A percentile compares a stretch with the other conserved stretches of the same genome.
These are phyloP conservation scores for Asteroscopus sphinx DNA, from an alignment of 2,888 invertebrate genomes.

Conservation along the genomic window DNA sequence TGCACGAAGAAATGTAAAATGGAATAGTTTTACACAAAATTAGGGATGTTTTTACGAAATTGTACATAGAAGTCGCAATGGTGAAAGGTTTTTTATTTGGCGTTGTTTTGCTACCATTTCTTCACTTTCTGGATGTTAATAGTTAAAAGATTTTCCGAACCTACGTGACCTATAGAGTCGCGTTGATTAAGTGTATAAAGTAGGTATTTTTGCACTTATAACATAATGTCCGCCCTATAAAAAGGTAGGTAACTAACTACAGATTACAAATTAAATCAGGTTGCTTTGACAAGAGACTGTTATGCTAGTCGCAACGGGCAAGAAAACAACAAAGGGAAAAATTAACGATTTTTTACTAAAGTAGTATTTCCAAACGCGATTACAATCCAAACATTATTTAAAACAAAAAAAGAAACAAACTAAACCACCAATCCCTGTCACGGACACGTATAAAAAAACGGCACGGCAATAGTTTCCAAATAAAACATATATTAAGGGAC, in stretches of 20 bases:
- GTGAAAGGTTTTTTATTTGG: conserved; percentile 36
- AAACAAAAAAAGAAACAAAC: conserved; percentile 14
- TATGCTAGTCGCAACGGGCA: too few species aligned
- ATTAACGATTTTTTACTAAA: too few species aligned
- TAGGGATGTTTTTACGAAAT: conserved; percentile 44
- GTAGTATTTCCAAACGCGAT: background rate
- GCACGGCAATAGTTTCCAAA: conserved; percentile 63
- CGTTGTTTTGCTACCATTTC: conserved; percentile 16
- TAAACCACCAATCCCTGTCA: conserved; percentile 42
- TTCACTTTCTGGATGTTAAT: conserved; percentile 5
- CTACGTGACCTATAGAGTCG: too few species aligned
- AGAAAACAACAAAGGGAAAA: too few species aligned
- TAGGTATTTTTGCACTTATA: too few species aligned
- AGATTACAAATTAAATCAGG: too few species aligned
- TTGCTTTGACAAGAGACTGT: too few species aligned
- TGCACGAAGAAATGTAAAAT: conserved; percentile 55
- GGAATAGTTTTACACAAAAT: conserved; percentile 48
- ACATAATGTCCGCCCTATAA: too few species aligned
- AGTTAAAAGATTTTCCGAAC: too few species aligned
- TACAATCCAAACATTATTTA: background rate
- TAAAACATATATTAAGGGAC: conserved; percentile 79
- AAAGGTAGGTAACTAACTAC: too few species aligned
- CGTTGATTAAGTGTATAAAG: too few species aligned
- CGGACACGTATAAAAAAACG: conserved; percentile 42
- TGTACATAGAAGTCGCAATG: conserved; percentile 37